phyloP scores from a whole-genome alignment of 2,113 vertebrate species.

The Ageneiosus marmoratus region DNA sequence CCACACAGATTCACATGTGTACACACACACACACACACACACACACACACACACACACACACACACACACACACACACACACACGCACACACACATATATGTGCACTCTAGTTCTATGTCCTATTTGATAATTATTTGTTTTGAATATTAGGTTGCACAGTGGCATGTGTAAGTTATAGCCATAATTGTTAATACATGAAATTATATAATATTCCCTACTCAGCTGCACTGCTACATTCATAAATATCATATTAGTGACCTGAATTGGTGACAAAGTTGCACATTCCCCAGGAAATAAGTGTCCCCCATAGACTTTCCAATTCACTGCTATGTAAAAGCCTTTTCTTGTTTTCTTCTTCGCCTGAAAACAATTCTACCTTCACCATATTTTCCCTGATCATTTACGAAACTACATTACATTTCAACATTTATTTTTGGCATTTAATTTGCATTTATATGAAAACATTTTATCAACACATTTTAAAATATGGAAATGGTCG shows the following conservation, averaged over 20 bases:
- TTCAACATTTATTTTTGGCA: background rate
- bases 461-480: background rate
- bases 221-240: too few relatives aligned
- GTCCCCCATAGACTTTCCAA: background rate
- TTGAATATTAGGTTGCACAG: background rate
- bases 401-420: background rate
- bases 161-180: background rate
- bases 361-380: too few relatives aligned
- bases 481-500: background rate
- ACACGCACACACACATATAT: constrained; percentile 6
- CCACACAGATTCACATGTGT: constrained; percentile 39
- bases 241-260: constrained; percentile 17
- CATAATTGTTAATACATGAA: background rate
- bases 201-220: background rate
- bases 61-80: constrained; percentile 5
- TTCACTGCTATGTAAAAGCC: background rate
- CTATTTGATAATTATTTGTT: constrained; percentile 14
- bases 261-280: background rate
- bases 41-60: background rate
- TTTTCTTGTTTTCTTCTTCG: background rate
- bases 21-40: constrained; percentile 26
- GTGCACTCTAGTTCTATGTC: too few relatives aligned
- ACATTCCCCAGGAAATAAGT: background rate
- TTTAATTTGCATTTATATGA: background rate
- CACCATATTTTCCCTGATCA: too few relatives aligned